Base-by-base conservation (phyloP, 2,888 invertebrate genomes). In the Tribolium freemani region DNA sequence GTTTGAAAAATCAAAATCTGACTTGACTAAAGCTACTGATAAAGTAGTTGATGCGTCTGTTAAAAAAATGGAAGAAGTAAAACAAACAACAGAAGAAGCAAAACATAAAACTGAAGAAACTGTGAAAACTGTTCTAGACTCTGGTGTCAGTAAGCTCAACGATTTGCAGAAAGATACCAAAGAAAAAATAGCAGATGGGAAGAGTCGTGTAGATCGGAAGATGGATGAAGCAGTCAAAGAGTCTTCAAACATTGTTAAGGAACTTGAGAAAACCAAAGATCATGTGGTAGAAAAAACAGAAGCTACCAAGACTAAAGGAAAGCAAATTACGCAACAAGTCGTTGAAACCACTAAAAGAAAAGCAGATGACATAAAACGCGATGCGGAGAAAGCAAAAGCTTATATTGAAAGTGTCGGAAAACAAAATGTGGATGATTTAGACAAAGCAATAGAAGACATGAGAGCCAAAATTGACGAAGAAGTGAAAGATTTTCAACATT, bases 381-480 rank as follows among this genome's bases (percentile, higher is more conserved):
- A 11, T 8, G 5, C 10, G 1, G 21, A 53, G 8, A 54, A 54
- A 54, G 10, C 54, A 26, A 54, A 54, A 13, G 21, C 31, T 54
- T 9, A 54, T 9, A n/a, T 54, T 6, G 9, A 54, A 9, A 6
- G 4, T 30, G 26, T 26, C 6, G 31, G n/a, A 10, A 30, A 30
- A 30, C 30, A 56, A n/a, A 51, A 51, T 31, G 11, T 26, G 30
- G 26, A 53, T 21, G 10, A 53, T 21, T 53, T 53, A 21, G 20
- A 21, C 9, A 53, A 53, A 53, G 3, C 30, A 53, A 21, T 20
- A 20, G 53, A 54, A 26, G 11, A 26, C n/a, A 21, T 44, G 13
- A 53, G 30, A 20, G 44, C 30, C 53, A 50, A 20, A 13, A 54
- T 20, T 63, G 56, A 72, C 38, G 48, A 26, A 45, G 30, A 48